Evolutionary conservation across 2,797 vertebrate genomes (phyloP).

Genomic region (Psittacula derbiana): DNA sequence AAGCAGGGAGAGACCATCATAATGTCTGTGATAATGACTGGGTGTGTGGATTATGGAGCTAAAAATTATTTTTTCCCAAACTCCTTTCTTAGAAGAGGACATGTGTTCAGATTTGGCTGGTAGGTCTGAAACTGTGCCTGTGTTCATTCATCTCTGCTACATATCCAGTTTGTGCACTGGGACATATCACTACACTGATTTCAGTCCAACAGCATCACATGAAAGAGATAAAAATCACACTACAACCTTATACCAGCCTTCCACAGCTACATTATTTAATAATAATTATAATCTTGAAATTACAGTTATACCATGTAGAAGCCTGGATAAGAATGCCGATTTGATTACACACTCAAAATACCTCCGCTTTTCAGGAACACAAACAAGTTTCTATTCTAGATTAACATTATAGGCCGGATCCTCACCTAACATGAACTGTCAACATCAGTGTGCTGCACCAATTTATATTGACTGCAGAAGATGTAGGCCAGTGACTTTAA

Average conservation of each 20-base stretch:
- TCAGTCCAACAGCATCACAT: background rate
- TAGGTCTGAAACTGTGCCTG: slow-evolving; percentile 8
- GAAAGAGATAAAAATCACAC: slow-evolving; percentile 1
- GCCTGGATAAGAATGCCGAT: slow-evolving; percentile 15
- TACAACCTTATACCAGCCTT: slow-evolving; percentile 34
- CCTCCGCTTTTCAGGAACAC: slow-evolving; percentile 37
- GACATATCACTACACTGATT: background rate
- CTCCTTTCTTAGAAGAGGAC: slow-evolving; percentile 35
- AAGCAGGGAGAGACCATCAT: slow-evolving; percentile 50
- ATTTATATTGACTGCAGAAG: background rate
- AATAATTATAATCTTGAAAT: slow-evolving; percentile 37
- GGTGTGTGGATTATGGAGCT: slow-evolving; percentile 14
- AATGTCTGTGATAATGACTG: slow-evolving; percentile 48
- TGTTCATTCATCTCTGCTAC: background rate
- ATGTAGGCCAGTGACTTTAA: slow-evolving; percentile 22
- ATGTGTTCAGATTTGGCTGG: slow-evolving; percentile 38
- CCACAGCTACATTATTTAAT: slow-evolving; percentile 31
- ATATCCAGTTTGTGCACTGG: background rate
- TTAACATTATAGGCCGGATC: background rate
- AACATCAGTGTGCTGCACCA: background rate
- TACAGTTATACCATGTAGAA: slow-evolving; percentile 5
- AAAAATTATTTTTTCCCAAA: slow-evolving; percentile 53
- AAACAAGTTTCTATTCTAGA: slow-evolving; percentile 14
- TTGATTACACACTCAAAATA: slow-evolving; percentile 38
- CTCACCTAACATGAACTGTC: background rate